A percentile compares a stretch with the other conserved stretches of the same genome.
These are phyloP conservation scores for Saimiri boliviensis DNA, from an alignment of 2,113 vertebrate species.

Conservation along the genomic window DNA sequence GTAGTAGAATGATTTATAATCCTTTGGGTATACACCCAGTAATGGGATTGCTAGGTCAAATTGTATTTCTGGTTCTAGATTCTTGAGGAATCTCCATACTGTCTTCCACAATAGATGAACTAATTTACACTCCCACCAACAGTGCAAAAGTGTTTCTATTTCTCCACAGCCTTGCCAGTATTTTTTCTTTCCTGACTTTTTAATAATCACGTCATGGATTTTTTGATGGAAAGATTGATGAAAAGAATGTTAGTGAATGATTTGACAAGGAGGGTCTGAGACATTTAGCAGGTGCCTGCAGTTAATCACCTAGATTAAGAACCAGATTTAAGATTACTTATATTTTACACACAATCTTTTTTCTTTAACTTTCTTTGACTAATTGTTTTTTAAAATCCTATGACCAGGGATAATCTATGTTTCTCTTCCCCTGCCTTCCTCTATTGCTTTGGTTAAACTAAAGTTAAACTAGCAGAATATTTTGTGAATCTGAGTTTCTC, in stretches of 20 bases:
- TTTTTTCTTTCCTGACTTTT: too few relatives aligned
- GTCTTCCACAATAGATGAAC: too few relatives aligned
- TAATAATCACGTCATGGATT: not conserved
- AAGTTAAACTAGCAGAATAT: not conserved
- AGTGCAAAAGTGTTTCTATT: too few relatives aligned
- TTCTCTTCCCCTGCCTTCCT: not conserved
- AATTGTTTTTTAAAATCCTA: not conserved
- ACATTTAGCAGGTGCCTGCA: not conserved
- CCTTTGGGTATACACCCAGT: too few relatives aligned
- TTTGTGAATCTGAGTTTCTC: not conserved
- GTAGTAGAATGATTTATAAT: too few relatives aligned
- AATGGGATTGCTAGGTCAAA: too few relatives aligned
- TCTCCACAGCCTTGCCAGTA: too few relatives aligned
- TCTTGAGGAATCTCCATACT: too few relatives aligned
- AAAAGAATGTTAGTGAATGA: not conserved
- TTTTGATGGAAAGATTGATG: not conserved
- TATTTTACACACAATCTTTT: not conserved
- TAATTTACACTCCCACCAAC: too few relatives aligned
- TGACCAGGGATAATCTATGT: not conserved
- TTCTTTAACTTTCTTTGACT: not conserved
- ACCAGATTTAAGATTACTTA: not conserved
- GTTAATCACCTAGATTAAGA: not conserved
- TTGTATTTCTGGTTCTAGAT: too few relatives aligned
- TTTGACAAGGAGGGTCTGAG: not conserved
- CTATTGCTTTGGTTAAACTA: not conserved